Evolutionary conservation across 2,797 vertebrate species (phyloP).

Genomic region (Eurystomus glaucurus): DNA sequence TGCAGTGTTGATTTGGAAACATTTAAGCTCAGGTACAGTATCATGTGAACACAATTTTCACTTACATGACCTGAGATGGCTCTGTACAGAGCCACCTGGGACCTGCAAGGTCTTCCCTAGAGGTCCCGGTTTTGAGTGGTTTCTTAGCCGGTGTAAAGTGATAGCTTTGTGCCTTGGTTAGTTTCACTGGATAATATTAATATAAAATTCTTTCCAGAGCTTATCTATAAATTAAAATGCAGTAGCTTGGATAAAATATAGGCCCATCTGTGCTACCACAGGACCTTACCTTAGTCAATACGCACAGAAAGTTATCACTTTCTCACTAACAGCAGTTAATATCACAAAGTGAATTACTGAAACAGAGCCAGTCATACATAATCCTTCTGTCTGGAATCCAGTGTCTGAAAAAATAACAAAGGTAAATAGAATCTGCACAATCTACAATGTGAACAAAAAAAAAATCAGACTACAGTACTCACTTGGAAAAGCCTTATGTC

Average conservation of each 20-base stretch:
- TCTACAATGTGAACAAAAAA: not conserved
- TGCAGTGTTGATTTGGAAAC: rapidly evolving
- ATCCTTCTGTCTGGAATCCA: not conserved
- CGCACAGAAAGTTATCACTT: not conserved
- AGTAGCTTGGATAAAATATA: not conserved
- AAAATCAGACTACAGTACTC: not conserved
- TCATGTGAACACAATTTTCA: not conserved
- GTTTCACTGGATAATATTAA: not conserved
- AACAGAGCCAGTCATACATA: not conserved
- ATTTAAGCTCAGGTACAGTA: not conserved
- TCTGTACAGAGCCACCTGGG: not conserved
- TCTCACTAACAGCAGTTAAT: not conserved
- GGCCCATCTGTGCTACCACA: not conserved
- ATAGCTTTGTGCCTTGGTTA: not conserved
- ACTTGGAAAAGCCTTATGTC: not conserved
- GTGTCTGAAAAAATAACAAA: not conserved
- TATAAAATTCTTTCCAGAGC: not conserved
- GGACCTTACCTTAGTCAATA: not conserved
- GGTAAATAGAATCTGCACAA: not conserved
- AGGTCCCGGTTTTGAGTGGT: not conserved
- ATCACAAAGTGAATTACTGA: not conserved
- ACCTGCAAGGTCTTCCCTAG: not conserved
- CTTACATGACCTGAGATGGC: not conserved
- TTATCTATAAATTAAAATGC: not conserved
- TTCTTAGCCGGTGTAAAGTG: not conserved